Conservation (phyloP, 1,140 invertebrate species). For the Drosophila sucinea region DNA sequence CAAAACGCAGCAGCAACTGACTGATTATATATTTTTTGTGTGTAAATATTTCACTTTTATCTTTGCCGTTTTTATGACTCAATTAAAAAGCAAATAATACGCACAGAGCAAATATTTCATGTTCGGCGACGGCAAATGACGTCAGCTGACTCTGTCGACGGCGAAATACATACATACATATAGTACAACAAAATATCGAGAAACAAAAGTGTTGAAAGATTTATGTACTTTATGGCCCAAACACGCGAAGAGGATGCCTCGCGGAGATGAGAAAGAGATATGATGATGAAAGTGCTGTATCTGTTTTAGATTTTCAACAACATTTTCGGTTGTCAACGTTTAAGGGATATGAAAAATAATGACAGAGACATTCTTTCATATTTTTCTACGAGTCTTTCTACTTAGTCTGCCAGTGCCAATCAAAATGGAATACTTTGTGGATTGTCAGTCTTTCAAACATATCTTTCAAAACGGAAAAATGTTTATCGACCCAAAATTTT, state of each 20-base stretch:
- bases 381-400: background rate
- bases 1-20: conserved; percentile 19
- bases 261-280: conserved; percentile 44
- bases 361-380: conserved; percentile 10
- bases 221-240: conserved; percentile 44
- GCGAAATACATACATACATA: background rate
- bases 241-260: conserved; percentile 18
- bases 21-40: conserved; percentile 29
- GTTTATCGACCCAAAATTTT: too few species aligned
- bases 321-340: conserved; percentile 5
- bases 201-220: conserved; percentile 54
- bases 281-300: background rate
- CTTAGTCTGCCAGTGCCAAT: conserved; percentile 3
- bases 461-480: background rate
- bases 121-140: conserved; percentile 34
- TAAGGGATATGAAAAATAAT: background rate
- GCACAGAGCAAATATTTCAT: conserved; percentile 54
- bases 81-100: conserved; percentile 71
- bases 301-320: conserved; percentile 9
- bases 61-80: conserved; percentile 65
- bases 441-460: background rate
- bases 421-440: background rate
- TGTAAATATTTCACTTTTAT: conserved; percentile 64
- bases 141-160: conserved; percentile 28
- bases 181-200: conserved; percentile 37